phyloP scores from a whole-genome alignment of 2,888 invertebrate genomes.

The Tenthredo mesomela region DNA sequence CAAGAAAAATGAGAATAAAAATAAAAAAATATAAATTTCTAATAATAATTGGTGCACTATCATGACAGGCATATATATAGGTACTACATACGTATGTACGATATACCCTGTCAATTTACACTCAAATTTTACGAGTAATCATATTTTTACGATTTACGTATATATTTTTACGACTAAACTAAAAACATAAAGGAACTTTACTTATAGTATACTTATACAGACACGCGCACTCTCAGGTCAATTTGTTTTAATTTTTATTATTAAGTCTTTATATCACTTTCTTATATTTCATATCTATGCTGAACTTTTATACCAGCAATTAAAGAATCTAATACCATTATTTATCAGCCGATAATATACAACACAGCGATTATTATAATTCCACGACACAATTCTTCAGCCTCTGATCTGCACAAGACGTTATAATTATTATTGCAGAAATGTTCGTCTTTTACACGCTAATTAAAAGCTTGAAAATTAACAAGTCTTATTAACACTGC shows the following conservation, averaged over 20 bases:
- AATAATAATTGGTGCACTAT: neutral
- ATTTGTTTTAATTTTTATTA: neutral
- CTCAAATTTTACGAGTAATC: conserved; percentile 17
- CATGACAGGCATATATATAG: neutral
- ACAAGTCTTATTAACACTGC: too few relatives aligned
- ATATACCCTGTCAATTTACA: conserved; percentile 1
- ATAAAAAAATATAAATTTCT: neutral
- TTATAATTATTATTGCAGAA: too few relatives aligned
- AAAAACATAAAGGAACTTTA: neutral
- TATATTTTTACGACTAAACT: conserved; percentile 8
- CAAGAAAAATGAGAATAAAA: neutral
- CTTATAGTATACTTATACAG: too few relatives aligned
- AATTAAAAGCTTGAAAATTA: too few relatives aligned
- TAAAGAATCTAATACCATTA: neutral
- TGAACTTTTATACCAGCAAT: neutral
- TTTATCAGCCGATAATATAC: neutral
- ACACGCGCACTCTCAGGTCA: neutral
- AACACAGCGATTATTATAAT: too few relatives aligned
- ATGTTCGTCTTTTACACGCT: too few relatives aligned
- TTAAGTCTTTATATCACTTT: conserved; percentile 1
- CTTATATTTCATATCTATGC: neutral
- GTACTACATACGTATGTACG: too few relatives aligned
- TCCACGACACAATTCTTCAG: too few relatives aligned
- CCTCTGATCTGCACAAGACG: too few relatives aligned
- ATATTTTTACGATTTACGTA: conserved; percentile 6